phyloP scores from a whole-genome alignment of 2,888 invertebrate genomes.

The Onchidella celtica region DNA sequence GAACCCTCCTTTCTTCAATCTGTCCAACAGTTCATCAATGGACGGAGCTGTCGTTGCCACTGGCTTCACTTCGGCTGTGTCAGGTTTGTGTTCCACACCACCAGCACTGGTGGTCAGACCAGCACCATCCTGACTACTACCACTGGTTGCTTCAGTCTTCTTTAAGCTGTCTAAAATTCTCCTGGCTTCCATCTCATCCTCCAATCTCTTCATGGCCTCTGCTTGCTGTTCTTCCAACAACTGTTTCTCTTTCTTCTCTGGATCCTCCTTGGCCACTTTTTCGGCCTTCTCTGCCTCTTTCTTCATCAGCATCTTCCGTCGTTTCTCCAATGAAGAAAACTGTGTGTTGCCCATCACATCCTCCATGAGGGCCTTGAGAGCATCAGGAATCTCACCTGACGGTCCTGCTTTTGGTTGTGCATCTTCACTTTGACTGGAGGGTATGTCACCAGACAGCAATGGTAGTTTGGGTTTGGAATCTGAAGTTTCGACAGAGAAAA shows the following conservation, averaged over 20 bases:
- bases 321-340: conserved; percentile 38
- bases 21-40: conserved; percentile 43
- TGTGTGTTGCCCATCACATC: conserved; percentile 55
- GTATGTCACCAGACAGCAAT: background rate
- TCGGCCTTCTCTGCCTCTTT: conserved; percentile 40
- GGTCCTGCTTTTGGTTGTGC: background rate
- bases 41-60: background rate
- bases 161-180: conserved; percentile 24
- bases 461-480: conserved; percentile 24
- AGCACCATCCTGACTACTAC: background rate
- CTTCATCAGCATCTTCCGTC: conserved; percentile 45
- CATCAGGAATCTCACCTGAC: conserved; percentile 49
- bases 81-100: background rate
- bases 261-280: background rate
- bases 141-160: background rate
- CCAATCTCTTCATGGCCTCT: background rate
- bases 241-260: background rate
- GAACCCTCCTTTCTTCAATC: conserved; percentile 39
- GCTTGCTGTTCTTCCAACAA: background rate
- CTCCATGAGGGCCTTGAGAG: conserved; percentile 58
- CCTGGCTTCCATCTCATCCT: conserved; percentile 11
- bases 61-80: background rate
- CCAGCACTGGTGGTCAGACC: background rate
- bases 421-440: background rate
- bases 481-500: conserved; percentile 5